Base-by-base conservation (phyloP, 1,140 invertebrate genomes). In the Diorhabda carinulata region DNA sequence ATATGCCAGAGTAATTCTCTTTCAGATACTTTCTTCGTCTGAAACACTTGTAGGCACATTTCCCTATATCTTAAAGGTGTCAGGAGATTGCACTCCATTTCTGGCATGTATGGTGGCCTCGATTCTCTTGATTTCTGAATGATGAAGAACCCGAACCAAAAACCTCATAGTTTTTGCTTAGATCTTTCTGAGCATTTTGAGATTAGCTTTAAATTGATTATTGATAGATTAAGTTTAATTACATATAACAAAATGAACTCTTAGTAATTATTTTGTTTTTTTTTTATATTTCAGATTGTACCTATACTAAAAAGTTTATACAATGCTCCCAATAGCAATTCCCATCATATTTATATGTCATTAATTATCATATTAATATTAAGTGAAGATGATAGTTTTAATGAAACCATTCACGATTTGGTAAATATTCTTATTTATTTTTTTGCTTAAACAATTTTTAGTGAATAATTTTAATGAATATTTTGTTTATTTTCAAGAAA, bases 271-370 rank as follows among this genome's bases (percentile, higher is more conserved):
- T 2, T 52, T n/a, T 52, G n/a, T 52, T 52, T 52, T 52, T 25
- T 25, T 8, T 52, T 52, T 52, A 52, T 52, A 3, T 84, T 85
- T 64, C 79, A 96, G 93, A 89, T 96, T 73, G 88, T 98, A 74
- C 98, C 97, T 3, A 92, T 99, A 76, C 84, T 99, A 57, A 91
- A 93, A 83, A 96, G 97, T 57, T 83, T 99, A 57, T 98, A 99
- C 81, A 89, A 96, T 81, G 93, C 93, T 0, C 90, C 92, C 7
- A 92, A 94, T 66, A 93, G 90, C 79, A 94, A 91, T 71, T 98
- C 95, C 0, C 97, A 99, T 86, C 97, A 99, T 80, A 97, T 99
- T 75, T 99, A 99, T 82, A 98, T 99, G 96, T 96, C 96, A 0
- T 86, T 99, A 3, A 99, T 99, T 67, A 95, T 99, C 25, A 82